Base-by-base conservation (phyloP, 2,888 invertebrate genomes). In the Latrodectus elegans region DNA sequence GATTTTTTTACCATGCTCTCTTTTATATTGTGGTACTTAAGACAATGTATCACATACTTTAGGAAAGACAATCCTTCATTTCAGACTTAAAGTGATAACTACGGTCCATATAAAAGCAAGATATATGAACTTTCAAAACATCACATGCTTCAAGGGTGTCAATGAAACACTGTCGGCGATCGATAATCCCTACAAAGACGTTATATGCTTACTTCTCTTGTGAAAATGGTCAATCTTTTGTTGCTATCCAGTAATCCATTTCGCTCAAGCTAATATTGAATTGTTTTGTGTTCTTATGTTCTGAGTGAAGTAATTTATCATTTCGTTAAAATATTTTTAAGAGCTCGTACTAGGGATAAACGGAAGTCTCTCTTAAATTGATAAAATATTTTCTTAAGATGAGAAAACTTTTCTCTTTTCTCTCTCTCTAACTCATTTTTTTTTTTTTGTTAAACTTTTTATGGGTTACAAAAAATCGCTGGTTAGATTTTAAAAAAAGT, bases 61-160 rank as follows among this genome's bases (percentile, higher is more conserved):
- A n/a, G 60, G 12, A 10, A 60, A 60, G n/a, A 60, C 60, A 60
- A 60, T 60, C n/a, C 60, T 60, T 60, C 12, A 60, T n/a, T 60
- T n/a, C 12, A 60, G 60, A 60, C 60, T 60, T n/a, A 15, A 60
- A 60, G 60, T 60, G 60, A 60, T 60, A 60, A 60, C 60, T 60
- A n/a, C 60, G n/a, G n/a, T n/a, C 60, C 9, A n/a, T 60, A 60
- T 60, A 60, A 60, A 60, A 60, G n/a, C 60, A 60, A 60, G 60
- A 60, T 60, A 60, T 60, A 60, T 60, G 60, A 60, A 60, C 60
- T 60, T 60, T 60, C 60, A 60, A 60, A 60, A 60, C 60, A 60
- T 60, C 14, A 60, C 60, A 60, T n/a, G 60, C 60, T n/a, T 60
- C 60, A 60, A 15, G 12, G 60, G 14, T 60, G n/a, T 60, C 60